phyloP scores from a whole-genome alignment of 2,888 invertebrate species.

The Diadromus collaris region DNA sequence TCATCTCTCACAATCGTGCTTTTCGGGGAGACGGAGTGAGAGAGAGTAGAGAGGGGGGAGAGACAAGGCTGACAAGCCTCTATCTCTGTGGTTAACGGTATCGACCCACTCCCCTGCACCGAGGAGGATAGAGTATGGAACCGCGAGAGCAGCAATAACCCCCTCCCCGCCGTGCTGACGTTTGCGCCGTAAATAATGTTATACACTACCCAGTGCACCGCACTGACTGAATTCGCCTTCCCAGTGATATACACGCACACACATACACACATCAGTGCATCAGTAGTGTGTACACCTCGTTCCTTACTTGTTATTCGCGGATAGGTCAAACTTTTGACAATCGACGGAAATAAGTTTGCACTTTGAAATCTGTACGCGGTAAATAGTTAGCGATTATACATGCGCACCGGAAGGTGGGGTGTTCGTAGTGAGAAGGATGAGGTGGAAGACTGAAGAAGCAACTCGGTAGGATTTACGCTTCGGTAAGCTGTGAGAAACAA shows the following conservation, averaged over 20 bases:
- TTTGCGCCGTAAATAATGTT: slow-evolving; percentile 56
- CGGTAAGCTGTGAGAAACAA: slow-evolving; percentile 20
- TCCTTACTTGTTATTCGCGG: neutral
- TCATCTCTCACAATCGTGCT: slow-evolving; percentile 35
- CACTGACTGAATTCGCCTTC: slow-evolving; percentile 46
- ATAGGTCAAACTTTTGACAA: slow-evolving; percentile 17
- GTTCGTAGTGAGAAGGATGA: neutral
- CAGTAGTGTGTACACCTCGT: neutral
- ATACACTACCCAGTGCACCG: slow-evolving; percentile 31
- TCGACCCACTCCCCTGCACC: slow-evolving; percentile 45
- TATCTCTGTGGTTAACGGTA: slow-evolving; percentile 47
- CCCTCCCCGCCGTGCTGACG: slow-evolving; percentile 42
- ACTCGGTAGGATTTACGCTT: slow-evolving; percentile 12
- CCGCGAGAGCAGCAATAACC: slow-evolving; percentile 46
- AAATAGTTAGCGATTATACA: slow-evolving; percentile 8
- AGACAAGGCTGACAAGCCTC: slow-evolving; percentile 42
- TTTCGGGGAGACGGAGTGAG: slow-evolving; percentile 12
- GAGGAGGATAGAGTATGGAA: slow-evolving; percentile 42
- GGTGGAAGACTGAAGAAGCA: neutral
- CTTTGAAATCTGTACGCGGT: slow-evolving; percentile 13
- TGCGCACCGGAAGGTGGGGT: neutral
- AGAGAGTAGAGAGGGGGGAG: neutral
- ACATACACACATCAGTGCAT: neutral
- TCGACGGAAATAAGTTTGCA: slow-evolving; percentile 18
- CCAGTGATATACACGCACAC: slow-evolving; percentile 19